Evolutionary conservation across 2,888 invertebrate genomes (phyloP).

Genomic region (Macrosoma leucophasiata): DNA sequence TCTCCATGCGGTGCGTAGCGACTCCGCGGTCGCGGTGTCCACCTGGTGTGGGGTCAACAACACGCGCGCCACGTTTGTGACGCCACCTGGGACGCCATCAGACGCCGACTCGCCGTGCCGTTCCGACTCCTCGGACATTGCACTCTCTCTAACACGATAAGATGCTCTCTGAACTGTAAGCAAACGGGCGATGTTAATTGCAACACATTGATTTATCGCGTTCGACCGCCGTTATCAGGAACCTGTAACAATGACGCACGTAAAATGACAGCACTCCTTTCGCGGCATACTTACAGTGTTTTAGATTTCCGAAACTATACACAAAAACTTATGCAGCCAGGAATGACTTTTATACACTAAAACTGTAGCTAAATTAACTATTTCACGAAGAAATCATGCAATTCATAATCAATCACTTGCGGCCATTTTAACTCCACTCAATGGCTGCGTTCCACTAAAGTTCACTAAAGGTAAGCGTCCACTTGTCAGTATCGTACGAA

Average conservation of each 20-base stretch:
- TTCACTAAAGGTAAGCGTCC: too few relatives aligned
- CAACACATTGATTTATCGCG: constrained; percentile 35
- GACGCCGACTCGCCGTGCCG: constrained; percentile 64
- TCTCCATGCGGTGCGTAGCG: constrained; percentile 82
- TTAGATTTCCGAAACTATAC: constrained; percentile 25
- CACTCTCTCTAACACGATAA: constrained; percentile 62
- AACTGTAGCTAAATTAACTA: constrained; percentile 30
- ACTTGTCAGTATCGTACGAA: too few relatives aligned
- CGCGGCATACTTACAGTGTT: constrained; percentile 42
- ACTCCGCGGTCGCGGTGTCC: constrained; percentile 77
- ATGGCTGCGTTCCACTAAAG: constrained; percentile 26
- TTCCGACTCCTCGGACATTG: constrained; percentile 72
- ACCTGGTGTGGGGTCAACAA: constrained; percentile 79
- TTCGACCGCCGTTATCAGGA: constrained; percentile 52
- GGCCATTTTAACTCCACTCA: constrained; percentile 61
- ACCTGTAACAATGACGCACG: constrained; percentile 43
- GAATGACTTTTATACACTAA: constrained; percentile 28
- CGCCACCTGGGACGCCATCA: constrained; percentile 65
- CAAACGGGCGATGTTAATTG: constrained; percentile 53
- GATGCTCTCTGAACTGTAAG: constrained; percentile 66
- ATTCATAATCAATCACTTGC: constrained; percentile 36
- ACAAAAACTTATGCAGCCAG: constrained; percentile 17
- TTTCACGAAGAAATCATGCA: constrained; percentile 45
- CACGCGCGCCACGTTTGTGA: constrained; percentile 72
- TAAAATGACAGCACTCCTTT: constrained; percentile 23